Evolutionary conservation across 1,140 invertebrate genomes (phyloP), one percentile per base, ranked within the genome.

Genomic region (Aphidius gifuensis): DNA sequence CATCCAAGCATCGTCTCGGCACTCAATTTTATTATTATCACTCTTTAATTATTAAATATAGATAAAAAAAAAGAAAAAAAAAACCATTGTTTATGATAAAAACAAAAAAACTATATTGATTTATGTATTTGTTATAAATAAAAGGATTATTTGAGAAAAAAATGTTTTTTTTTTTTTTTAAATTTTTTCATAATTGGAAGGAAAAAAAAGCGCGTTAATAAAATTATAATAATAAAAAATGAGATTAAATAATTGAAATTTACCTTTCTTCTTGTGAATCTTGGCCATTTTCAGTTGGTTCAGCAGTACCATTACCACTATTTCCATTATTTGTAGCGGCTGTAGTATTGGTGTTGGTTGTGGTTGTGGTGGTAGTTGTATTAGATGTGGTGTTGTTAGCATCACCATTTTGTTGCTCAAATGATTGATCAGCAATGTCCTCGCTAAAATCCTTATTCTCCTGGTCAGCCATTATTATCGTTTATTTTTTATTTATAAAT

Each of bases 361-460:
- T 32, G 2, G 23, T 32, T 3, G 23, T 32, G 4, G 2, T 32
- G 23, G 23, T 32, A 3, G 23, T 32, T 32, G 23, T 32, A 32
- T 32, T 32, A 32, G 23, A 32, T 32, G 23, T 32, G 23, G 23
- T 56, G 68, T 68, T 70, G 65, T 77, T 78, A 51, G 76, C 78
- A 39, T 74, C 70, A n/a, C 80, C 78, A 38, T 78, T 79, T 65
- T 81, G 80, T 71, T 80, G 79, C 64, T 81, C 80, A 57, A 79
- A 81, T 53, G 71, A 80, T 61, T 80, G 78, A 50, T 80, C 79
- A 45, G 73, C 74, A 56, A 81, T 70, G 65, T 81, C 80, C 62
- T 81, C 80, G 72, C 78, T 81, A 72, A 80, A 81, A 62, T 80
- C 79, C 69, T 80, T 81, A 51, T 74, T 79, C 64, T 80, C 80